Conservation (phyloP, 2,797 vertebrate genomes). For the Semaprochilodus insignis region DNA sequence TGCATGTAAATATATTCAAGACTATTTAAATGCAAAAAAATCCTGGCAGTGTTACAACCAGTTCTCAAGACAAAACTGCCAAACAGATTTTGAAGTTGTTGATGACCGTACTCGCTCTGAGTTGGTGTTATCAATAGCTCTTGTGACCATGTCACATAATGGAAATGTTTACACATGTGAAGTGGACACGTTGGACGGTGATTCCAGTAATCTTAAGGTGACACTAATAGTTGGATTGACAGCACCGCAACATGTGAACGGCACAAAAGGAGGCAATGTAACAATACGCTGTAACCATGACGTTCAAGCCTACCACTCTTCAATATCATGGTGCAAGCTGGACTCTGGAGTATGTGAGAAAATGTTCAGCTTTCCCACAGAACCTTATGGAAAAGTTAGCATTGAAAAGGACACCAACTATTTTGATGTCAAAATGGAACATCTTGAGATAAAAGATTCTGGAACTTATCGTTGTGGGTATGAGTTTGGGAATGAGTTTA, state of each 20-base stretch:
- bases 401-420: not conserved
- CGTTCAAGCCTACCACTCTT: accelerated
- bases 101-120: not conserved
- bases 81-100: not conserved
- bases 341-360: not conserved
- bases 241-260: slow-evolving; percentile 1
- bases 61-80: too few species aligned
- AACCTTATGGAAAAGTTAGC: not conserved
- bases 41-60: not conserved
- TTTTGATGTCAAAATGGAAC: not conserved
- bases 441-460: not conserved
- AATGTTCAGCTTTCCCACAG: not conserved
- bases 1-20: slow-evolving; percentile 6
- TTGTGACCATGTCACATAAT: not conserved
- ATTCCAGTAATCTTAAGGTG: not conserved
- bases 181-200: not conserved
- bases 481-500: too few species aligned
- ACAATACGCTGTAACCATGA: not conserved
- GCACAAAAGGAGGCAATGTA: not conserved
- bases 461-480: slow-evolving; percentile 13
- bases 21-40: not conserved
- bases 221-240: not conserved
- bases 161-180: not conserved
- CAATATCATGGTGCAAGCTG: not conserved
- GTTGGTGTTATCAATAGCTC: not conserved